Evolutionary conservation across 2,797 vertebrate genomes (phyloP), one percentile per base, ranked within the genome.

Genomic region (Melanotaenia trifasciata): DNA sequence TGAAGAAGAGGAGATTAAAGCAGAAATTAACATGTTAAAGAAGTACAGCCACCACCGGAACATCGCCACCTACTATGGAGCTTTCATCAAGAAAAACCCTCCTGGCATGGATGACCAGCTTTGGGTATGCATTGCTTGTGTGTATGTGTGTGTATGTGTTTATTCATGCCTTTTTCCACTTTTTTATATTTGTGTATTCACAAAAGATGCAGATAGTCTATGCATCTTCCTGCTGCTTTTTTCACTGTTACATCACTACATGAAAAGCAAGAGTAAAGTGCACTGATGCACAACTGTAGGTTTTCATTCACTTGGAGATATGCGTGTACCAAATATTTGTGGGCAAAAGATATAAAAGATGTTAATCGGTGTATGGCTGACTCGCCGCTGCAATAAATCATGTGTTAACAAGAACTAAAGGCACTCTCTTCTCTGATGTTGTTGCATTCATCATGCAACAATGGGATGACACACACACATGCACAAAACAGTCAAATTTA

Each of bases 11-110:
- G 97, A 98, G 91, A 97, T 99, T 89, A 99, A 98, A 91, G 96
- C 96, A 40, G 98, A 99, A 94, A 98, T 99, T 84, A 99, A 98
- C 89, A 99, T 99, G 97, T 93, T 99, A 89, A 99, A 98, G 93
- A 98, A 97, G 81, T 98, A 99, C 91, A 98, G 97, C 70, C 96
- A 98, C 92, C 97, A 99, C 89, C 94, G 96, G 70, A 99, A 99
- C 94, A 98, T 99, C 5, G 98, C 97, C 89, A 98, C 97, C 0
- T 99, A 97, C 92, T 98, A 98, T 76, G 97, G 97, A 82, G 97
- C 97, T 77, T 99, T 98, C 91, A 94, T 98, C 89, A 98, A 99
- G 93, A 99, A 97, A 93, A 97, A 96, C 87, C 96, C 96, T 9
- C 96, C 97, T 0, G 96, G 97, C 72, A 94, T 96, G 57, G 97